Evolutionary conservation across 2,888 invertebrate genomes (phyloP).

Genomic region (Vandiemenella viatica): DNA sequence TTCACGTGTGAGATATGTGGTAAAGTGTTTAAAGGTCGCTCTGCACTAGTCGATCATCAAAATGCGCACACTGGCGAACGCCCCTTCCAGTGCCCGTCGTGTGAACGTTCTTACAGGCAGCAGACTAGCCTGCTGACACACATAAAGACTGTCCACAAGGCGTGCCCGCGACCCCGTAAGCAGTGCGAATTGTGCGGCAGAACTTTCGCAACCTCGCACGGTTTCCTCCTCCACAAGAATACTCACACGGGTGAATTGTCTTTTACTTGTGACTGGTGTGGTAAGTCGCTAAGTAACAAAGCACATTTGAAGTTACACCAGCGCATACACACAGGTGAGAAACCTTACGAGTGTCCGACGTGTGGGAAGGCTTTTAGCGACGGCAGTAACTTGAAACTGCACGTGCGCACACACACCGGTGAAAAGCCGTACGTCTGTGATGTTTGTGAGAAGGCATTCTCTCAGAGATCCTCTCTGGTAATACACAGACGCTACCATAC

Average conservation of each 20-base stretch:
- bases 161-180: background rate
- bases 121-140: background rate
- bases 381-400: slow-evolving; percentile 12
- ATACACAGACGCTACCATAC: slow-evolving; percentile 35
- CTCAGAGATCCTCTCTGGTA: slow-evolving; percentile 35
- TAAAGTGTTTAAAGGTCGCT: slow-evolving; percentile 35
- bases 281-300: slow-evolving; percentile 15
- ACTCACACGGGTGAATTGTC: slow-evolving; percentile 17
- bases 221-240: slow-evolving; percentile 18
- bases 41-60: slow-evolving; percentile 35
- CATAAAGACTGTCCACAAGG: background rate
- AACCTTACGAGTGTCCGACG: slow-evolving; percentile 8
- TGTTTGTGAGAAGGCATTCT: slow-evolving; percentile 22
- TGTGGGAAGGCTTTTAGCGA: slow-evolving; percentile 15
- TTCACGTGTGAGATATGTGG: slow-evolving; percentile 34
- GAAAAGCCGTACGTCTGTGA: slow-evolving; percentile 15
- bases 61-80: slow-evolving; percentile 30
- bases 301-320: slow-evolving; percentile 15
- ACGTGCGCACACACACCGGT: too few relatives aligned
- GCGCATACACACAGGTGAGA: slow-evolving; percentile 13
- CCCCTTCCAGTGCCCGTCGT: slow-evolving; percentile 8
- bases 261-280: slow-evolving; percentile 13
- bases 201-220: slow-evolving; percentile 15
- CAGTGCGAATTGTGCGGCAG: slow-evolving; percentile 14
- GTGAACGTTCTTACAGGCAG: background rate